Evolutionary conservation across 2,113 vertebrate species (phyloP), one percentile per base, ranked within the genome.

Genomic region (Sinocyclocheilus maitianheensis): DNA sequence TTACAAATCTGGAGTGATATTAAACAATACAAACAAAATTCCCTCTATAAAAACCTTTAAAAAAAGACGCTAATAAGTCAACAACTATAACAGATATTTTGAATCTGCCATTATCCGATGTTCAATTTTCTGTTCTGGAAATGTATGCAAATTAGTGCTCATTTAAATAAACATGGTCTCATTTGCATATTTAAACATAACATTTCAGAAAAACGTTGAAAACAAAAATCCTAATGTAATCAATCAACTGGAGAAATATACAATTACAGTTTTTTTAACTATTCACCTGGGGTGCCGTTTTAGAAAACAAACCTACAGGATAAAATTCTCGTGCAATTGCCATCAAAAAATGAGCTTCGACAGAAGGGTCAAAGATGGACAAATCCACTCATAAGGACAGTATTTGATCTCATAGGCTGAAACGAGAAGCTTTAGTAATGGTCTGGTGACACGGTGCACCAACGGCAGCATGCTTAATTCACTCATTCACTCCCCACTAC

Each of bases 401-500:
- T 80, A 80, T 83, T 72, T 83, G 81, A 71, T 69, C 81, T 82
- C 80, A 11, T 10, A n/a, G 62, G 80, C 80, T 84, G 67, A 58
- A 43, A 58, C 3, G 30, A 60, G 20, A 74, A 20, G 69, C 81
- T 84, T 60, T 37, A 83, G 81, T 83, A 71, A 53, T 71, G 65
- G 63, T 71, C 81, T 40, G 65, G 86, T 22, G 67, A 46, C 43
- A 65, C 40, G 43, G 30, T n/a, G 14, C 60, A 79, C 62, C 46
- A 30, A 71, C 37, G 30, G 18, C 74, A 60, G 37, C 48, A 53
- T 58, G 63, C 40, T 86, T 77, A 74, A 82, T 86, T 83, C 81
- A 71, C 81, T 71, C 24, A 72, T 89, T 87, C 83, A 85, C 83
- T 75, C 48, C 60, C 74, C 65, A 62, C 80, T 77, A 71, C 62